Evolutionary conservation across 2,113 vertebrate species (phyloP).

Genomic region (Microcebus ravelobensis): DNA sequence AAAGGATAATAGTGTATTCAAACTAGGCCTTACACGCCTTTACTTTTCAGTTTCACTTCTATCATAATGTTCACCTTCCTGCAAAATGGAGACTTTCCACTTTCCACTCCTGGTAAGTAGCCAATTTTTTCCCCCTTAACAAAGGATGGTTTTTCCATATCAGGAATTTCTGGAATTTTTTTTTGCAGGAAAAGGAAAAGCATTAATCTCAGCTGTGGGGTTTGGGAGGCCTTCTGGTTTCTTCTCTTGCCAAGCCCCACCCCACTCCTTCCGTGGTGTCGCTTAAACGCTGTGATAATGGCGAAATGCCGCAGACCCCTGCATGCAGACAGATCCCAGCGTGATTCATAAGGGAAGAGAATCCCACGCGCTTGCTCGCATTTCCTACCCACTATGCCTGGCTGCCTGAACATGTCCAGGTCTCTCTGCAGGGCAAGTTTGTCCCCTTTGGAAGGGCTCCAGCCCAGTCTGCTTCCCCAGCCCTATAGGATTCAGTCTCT

Average conservation of each 20-base stretch:
- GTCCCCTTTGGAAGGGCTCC: neutral
- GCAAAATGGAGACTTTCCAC: slow-evolving; percentile 15
- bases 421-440: neutral
- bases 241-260: slow-evolving; percentile 50
- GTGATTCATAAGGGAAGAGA: neutral
- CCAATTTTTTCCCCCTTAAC: neutral
- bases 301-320: neutral
- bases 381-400: neutral
- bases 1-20: neutral
- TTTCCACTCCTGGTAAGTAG: neutral
- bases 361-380: neutral
- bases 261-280: neutral
- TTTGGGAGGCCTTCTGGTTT: slow-evolving; percentile 9
- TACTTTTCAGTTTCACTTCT: neutral
- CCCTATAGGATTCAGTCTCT: neutral
- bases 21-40: neutral
- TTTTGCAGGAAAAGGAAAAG: slow-evolving; percentile 49
- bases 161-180: slow-evolving; percentile 24
- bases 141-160: slow-evolving; percentile 45
- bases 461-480: neutral
- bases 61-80: neutral
- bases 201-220: neutral
- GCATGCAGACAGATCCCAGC: neutral
- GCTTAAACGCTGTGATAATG: neutral
- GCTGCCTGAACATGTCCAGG: neutral